phyloP scores from a whole-genome alignment of 2,797 vertebrate species.

The Onychomys arenicola region DNA sequence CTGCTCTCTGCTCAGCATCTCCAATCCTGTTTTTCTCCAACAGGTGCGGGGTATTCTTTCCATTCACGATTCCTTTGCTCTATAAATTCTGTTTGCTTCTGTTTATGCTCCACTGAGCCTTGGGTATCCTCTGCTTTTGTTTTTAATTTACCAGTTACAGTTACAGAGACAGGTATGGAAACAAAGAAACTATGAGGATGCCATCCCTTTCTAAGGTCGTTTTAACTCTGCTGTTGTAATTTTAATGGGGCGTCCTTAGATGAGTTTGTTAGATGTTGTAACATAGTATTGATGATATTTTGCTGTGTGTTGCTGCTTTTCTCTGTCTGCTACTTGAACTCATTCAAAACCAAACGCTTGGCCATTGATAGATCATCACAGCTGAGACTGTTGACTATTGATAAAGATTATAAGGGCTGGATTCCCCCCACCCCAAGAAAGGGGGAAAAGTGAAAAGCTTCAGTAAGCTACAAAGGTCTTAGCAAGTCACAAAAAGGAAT shows the following conservation, averaged over 20 bases:
- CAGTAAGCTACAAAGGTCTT: neutral
- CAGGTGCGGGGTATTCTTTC: neutral
- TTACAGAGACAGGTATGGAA: neutral
- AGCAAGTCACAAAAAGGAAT: neutral
- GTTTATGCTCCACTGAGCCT: neutral
- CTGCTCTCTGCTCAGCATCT: neutral
- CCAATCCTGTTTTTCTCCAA: neutral
- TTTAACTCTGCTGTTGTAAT: neutral
- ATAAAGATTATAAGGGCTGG: neutral
- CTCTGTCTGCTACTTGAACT: neutral
- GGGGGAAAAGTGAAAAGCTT: neutral
- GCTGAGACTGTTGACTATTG: neutral
- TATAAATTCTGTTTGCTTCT: neutral
- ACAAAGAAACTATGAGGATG: neutral
- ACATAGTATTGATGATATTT: neutral
- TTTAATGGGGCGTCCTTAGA: neutral
- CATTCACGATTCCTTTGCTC: neutral
- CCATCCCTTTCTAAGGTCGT: neutral
- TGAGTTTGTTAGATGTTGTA: neutral
- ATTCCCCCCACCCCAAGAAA: neutral
- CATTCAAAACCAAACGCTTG: neutral
- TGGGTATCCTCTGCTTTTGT: neutral
- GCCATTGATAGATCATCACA: neutral
- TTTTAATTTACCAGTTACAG: neutral
- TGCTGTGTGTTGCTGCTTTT: neutral